Conservation (phyloP, 2,113 vertebrate species). For the Zapus hudsonius region DNA sequence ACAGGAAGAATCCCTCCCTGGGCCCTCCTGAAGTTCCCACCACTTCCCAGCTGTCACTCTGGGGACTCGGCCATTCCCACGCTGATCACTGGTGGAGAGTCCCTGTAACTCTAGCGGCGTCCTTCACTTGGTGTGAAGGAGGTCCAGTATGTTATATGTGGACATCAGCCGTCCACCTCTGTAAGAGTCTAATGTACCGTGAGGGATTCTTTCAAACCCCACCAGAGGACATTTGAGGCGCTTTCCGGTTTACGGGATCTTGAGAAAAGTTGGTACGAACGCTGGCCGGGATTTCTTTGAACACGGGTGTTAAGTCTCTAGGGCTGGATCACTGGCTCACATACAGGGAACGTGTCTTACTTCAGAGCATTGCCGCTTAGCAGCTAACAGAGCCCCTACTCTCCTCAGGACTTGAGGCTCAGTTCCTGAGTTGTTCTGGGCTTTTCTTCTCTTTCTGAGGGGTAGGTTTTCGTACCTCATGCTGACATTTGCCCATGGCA, state of each 20-base stretch:
- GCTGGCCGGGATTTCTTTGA: neutral
- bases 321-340: neutral
- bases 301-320: neutral
- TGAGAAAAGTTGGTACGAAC: neutral
- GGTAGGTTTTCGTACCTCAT: neutral
- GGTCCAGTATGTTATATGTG: fast-evolving
- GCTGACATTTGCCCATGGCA: neutral
- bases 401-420: neutral
- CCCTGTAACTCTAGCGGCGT: neutral
- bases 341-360: neutral
- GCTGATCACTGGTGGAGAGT: too few species aligned
- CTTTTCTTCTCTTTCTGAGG: neutral
- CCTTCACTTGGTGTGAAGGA: neutral
- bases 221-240: neutral
- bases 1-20: neutral
- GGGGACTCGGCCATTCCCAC: neutral
- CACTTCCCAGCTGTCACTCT: neutral
- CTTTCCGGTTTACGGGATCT: too few species aligned
- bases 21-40: neutral
- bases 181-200: neutral
- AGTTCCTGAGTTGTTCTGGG: neutral
- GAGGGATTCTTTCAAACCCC: neutral
- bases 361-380: neutral
- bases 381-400: fast-evolving
- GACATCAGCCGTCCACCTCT: too few species aligned